Percentiles rank a stretch among this genome's conserved stretches.
These are phyloP conservation scores for Lumbricus terrestris DNA, from an alignment of 2,888 invertebrate genomes.

Conservation along the genomic window DNA sequence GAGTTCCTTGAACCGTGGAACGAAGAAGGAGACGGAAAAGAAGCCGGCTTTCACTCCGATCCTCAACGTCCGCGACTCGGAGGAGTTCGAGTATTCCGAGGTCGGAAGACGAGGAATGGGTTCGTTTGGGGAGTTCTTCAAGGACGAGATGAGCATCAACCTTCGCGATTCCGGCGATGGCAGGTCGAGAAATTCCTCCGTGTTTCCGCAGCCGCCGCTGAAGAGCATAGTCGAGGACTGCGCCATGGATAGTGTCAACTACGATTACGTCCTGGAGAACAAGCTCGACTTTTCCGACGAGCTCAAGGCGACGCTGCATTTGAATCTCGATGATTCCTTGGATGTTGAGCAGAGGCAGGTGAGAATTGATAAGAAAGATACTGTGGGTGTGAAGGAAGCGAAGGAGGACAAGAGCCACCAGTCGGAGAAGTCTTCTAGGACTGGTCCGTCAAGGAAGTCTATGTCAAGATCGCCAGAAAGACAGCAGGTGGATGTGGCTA, in stretches of 20 bases:
- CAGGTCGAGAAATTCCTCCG: not conserved
- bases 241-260: not conserved
- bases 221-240: not conserved
- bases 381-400: not conserved
- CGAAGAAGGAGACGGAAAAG: not conserved
- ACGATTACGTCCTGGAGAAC: not conserved
- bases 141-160: conserved; percentile 7
- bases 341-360: not conserved
- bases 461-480: not conserved
- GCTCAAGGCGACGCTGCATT: not conserved
- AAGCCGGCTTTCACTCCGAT: not conserved
- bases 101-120: not conserved
- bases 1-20: not conserved
- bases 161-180: not conserved
- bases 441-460: not conserved
- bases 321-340: not conserved
- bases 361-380: not conserved
- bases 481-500: not conserved
- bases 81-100: not conserved
- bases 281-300: not conserved
- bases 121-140: conserved; percentile 6
- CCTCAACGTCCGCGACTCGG: not conserved
- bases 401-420: not conserved
- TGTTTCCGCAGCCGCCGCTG: not conserved
- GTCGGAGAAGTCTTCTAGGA: not conserved